Evolutionary conservation across 2,888 invertebrate species (phyloP).

Genomic region (Sesamia inferens): DNA sequence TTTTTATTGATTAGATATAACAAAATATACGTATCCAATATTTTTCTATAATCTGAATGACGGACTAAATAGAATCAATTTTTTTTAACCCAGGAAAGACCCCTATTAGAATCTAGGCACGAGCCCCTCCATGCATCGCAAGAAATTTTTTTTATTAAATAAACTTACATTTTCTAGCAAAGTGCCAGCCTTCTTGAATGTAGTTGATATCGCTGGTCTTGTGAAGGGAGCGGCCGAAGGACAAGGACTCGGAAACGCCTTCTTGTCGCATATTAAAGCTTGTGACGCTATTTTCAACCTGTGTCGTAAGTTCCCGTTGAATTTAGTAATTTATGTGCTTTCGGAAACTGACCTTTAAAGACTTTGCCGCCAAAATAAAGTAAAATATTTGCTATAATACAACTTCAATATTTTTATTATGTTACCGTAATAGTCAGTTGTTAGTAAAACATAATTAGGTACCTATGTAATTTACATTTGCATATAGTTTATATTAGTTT

Average conservation of each 20-base stretch:
- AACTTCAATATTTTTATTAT: background rate
- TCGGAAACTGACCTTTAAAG: background rate
- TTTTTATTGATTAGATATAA: no score
- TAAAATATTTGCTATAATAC: background rate
- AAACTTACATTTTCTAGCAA: constrained; percentile 91
- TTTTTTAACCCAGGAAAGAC: no score
- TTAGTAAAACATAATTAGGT: no score
- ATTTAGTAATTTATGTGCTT: background rate
- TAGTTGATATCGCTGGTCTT: constrained; percentile 99
- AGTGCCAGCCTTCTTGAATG: constrained; percentile 99
- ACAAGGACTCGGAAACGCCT: constrained; percentile 99
- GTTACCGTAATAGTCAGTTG: no score
- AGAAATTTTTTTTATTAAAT: background rate
- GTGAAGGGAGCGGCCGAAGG: constrained; percentile 99
- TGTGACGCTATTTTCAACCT: constrained; percentile 99
- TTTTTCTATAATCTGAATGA: no score
- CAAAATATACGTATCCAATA: no score
- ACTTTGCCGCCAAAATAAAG: background rate
- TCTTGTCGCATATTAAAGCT: constrained; percentile 99
- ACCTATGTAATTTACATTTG: background rate
- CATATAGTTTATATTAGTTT: background rate
- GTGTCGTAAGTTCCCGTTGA: constrained; percentile 92
- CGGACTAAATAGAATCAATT: no score
- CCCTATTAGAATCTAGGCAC: no score
- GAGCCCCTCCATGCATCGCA: background rate